Evolutionary conservation across 2,113 vertebrate species (phyloP).

Genomic region (Oryctolagus cuniculus): mOryCun1.1 NC_091451.1:47176501-47177000

Average conservation of each 20-base stretch:
- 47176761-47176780: constrained; percentile 99
- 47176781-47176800: constrained; percentile 99
- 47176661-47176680: constrained; percentile 73
- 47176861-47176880: constrained; percentile 92
- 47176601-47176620: constrained; percentile 97
- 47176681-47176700: neutral
- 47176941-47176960: constrained; percentile 99
- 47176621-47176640: constrained; percentile 92
- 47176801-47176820: constrained; percentile 96
- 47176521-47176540: neutral
- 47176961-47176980: constrained; percentile 97
- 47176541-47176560: constrained; percentile 60
- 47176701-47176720: neutral
- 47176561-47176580: constrained; percentile 96
- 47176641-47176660: constrained; percentile 98
- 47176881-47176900: neutral
- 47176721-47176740: constrained; percentile 67
- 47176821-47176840: constrained; percentile 99
- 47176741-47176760: constrained; percentile 97
- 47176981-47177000: constrained; percentile 97
- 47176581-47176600: constrained; percentile 99
- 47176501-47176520: neutral
- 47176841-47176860: constrained; percentile 96
- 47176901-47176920: neutral
- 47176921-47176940: constrained; percentile 82